Evolutionary conservation across 2,888 invertebrate species (phyloP), one percentile per base, ranked within the genome.

Genomic region (Piscicola geometra): DNA sequence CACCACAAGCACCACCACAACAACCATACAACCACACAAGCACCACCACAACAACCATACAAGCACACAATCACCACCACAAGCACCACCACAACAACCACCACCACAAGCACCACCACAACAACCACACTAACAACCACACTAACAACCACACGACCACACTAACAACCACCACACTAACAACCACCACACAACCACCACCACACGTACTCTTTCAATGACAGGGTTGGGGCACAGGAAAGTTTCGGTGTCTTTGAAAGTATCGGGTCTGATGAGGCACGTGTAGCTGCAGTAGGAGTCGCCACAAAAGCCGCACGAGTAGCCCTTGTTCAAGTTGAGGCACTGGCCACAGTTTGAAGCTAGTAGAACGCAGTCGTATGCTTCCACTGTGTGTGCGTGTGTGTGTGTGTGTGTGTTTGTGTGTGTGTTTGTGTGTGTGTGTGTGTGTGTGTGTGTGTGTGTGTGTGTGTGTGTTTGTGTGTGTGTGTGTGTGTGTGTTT

Each of bases 271-370:
- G 32, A 79, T 77, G 69, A 80, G 95, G 84, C 94, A 93, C 80
- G 93, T 93, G 84, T 91, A 91, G 35, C 94, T 94, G 87, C 94
- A 93, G 85, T 95, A 95, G 28, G 32, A n/a, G 21, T 76, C 92
- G 5, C 91, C 91, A 50, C 96, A 97, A 96, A 96, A 96, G 71
- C 95, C 96, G 86, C 97, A 97, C 76, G 91, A 91, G 85, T 93
- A 96, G 84, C 94, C 93, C 82, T 92, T 91, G 1, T 92, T 90
- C 78, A 95, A 88, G 47, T 94, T 93, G 82, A 98, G 87, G 85
- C 98, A 99, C 89, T 93, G 92, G 2, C 98, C 98, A 86, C 98
- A 99, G 85, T 95, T 96, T 85, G 93, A 92, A 3, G 97, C 96
- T 94, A 98, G 94, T 84, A 93, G 91, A 86, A 92, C 91, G 87